Percentiles rank a stretch among this genome's conserved stretches.
Evolutionary conservation across 2,797 vertebrate genomes (phyloP).

Genomic region (Pelodytes ibericus): DNA sequence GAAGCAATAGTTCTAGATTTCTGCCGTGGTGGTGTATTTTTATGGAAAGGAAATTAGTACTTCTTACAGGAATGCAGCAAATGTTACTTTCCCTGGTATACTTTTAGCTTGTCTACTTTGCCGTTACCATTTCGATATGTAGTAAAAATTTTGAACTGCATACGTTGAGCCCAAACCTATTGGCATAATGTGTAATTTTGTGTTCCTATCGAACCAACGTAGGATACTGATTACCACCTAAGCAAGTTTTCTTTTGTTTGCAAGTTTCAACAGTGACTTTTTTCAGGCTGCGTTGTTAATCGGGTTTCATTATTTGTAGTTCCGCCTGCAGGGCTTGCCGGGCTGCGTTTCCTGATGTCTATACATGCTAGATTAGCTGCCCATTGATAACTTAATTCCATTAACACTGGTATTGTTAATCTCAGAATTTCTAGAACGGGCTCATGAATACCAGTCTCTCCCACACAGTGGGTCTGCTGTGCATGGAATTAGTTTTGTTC

Average conservation of each 20-base stretch:
- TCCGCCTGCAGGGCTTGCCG: slow-evolving; percentile 7
- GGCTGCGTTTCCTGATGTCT: slow-evolving; percentile 15
- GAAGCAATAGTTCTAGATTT: no score
- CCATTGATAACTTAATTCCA: slow-evolving; percentile 68
- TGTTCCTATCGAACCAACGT: no score
- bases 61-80: no score
- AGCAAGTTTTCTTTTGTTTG: slow-evolving; percentile 11
- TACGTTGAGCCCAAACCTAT: no score
- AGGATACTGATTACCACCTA: not conserved
- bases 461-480: not conserved
- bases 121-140: no score
- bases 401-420: slow-evolving; percentile 64
- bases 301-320: slow-evolving; percentile 13
- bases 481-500: not conserved
- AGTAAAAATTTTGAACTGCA: no score
- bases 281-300: not conserved
- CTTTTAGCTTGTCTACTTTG: no score
- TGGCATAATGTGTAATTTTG: no score
- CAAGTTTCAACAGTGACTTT: not conserved
- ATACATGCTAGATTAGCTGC: slow-evolving; percentile 63
- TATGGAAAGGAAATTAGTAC: no score
- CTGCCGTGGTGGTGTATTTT: no score
- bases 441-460: slow-evolving; percentile 61
- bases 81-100: no score
- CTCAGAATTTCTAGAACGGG: slow-evolving; percentile 75